These are phyloP conservation scores for Xenopus petersii DNA, from an alignment of 2,797 vertebrate genomes.

Conservation along the genomic window DNA sequence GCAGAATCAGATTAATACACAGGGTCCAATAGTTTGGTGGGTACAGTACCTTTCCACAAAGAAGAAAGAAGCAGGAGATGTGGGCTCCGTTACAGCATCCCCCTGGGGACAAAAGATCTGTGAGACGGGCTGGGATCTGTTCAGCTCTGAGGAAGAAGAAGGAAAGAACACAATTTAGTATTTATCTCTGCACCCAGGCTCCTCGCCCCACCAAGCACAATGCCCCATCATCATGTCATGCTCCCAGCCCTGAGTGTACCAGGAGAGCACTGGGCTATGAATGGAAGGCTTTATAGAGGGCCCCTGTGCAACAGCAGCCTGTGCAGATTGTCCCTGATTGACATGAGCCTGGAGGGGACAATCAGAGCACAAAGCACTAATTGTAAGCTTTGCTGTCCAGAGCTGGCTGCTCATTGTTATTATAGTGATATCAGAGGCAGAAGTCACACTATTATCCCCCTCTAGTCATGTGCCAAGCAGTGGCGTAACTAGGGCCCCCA, in stretches of 20 bases:
- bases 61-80: slow-evolving; percentile 3
- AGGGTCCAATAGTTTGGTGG: too few species aligned
- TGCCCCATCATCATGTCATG: slow-evolving; percentile 1
- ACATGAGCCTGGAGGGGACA: not conserved
- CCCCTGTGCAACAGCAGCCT: not conserved
- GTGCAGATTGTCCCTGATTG: not conserved
- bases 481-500: too few species aligned
- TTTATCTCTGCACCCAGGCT: not conserved
- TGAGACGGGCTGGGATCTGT: not conserved
- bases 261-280: not conserved
- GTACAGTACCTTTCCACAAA: slow-evolving; percentile 21
- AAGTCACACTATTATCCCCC: too few species aligned
- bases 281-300: not conserved
- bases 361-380: too few species aligned
- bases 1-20: too few species aligned
- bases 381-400: too few species aligned
- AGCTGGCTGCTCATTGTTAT: too few species aligned
- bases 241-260: slow-evolving; percentile 14
- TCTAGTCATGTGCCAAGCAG: too few species aligned
- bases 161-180: slow-evolving; percentile 8
- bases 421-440: too few species aligned
- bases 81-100: slow-evolving; percentile 9
- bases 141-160: slow-evolving; percentile 2
- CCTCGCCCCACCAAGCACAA: slow-evolving; percentile 25
- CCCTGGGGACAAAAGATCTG: not conserved